Evolutionary conservation across 2,888 invertebrate genomes (phyloP), one percentile per base, ranked within the genome.

Genomic region (Acleris laterana): DNA sequence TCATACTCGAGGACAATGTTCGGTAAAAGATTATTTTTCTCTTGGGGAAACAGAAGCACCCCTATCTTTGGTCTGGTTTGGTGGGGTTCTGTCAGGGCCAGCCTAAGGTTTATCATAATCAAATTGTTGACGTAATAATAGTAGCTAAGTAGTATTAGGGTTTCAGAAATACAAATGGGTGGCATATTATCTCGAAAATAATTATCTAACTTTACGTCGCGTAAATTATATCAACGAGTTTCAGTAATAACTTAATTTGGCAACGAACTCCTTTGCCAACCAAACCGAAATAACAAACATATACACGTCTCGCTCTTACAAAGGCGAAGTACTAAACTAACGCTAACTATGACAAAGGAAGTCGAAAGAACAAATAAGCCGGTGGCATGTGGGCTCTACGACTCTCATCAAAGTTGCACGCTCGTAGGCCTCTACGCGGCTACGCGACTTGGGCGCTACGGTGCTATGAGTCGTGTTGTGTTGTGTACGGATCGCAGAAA

Each of bases 331-430:
- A 16, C 46, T 62, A 53, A 62, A 53, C 46, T 62, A 62, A 44
- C 51, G 51, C 60, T 58, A 58, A 58, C 57, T 68, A 68, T 63
- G 68, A 49, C 55, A 48, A 69, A 42, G 55, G 69, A 64, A 73
- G 68, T 69, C 65, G 63, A 70, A 80, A 80, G 80, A 88, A 87
- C 84, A 87, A 89, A 86, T 85, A 87, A 82, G 77, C 65, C 71
- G 76, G 81, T 76, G 76, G 75, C 88, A 87, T 84, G 79, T 88
- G 88, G 80, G 75, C 72, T 75, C 81, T 84, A 88, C 83, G 83
- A 82, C 80, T 74, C 82, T 87, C 89, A 90, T 90, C 87, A 90
- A 90, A 89, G 77, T 89, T 89, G 87, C 86, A 89, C 79, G 83
- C 81, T 68, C 81, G 77, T 75, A 74, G 75, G 75, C 75, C 75